Conservation (phyloP, 2,888 invertebrate genomes). For the Troides oblongomaculatus region DNA sequence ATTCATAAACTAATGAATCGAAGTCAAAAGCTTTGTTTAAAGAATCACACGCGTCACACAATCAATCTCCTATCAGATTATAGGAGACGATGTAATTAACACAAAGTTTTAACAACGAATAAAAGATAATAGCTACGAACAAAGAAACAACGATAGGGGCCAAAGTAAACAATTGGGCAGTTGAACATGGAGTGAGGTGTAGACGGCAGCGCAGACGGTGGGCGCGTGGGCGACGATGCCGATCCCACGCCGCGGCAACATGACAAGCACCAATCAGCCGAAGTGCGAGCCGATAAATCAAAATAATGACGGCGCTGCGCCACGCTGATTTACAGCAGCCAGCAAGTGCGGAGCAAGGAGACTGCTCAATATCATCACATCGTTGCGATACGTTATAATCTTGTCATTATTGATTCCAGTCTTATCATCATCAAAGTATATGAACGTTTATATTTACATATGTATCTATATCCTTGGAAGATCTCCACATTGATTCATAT, state of each 20-base stretch:
- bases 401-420: too few species aligned
- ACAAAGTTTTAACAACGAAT: too few species aligned
- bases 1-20: too few species aligned
- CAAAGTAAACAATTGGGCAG: constrained; percentile 17
- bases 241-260: constrained; percentile 14
- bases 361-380: background rate
- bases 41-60: too few species aligned
- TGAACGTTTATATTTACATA: too few species aligned
- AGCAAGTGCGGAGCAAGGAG: background rate
- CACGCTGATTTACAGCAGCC: constrained; percentile 32
- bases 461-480: too few species aligned
- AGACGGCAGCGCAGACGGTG: constrained; percentile 35
- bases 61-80: too few species aligned
- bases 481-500: too few species aligned
- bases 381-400: background rate
- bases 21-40: too few species aligned
- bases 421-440: too few species aligned
- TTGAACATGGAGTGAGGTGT: constrained; percentile 1
- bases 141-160: constrained; percentile 6
- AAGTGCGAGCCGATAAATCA: constrained; percentile 35
- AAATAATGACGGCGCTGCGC: constrained; percentile 34
- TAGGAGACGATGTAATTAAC: too few species aligned
- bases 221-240: constrained; percentile 31
- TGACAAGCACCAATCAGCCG: constrained; percentile 31
- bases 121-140: background rate